These are phyloP conservation scores for Anarsia innoxiella DNA, from an alignment of 2,888 invertebrate genomes.

Conservation along the genomic window DNA sequence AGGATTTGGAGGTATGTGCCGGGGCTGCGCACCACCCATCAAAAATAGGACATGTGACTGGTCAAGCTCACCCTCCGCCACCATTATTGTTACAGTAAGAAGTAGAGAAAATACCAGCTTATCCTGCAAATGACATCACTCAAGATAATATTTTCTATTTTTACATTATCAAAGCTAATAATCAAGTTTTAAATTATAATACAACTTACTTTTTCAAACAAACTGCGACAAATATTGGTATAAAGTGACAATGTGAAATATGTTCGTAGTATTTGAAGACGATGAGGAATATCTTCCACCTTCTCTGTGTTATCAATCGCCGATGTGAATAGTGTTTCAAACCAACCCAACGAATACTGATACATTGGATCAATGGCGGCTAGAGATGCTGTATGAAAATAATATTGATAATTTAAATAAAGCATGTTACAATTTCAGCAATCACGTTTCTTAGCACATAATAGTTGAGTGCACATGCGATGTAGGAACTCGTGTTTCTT, in stretches of 20 bases:
- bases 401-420: background rate
- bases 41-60: constrained; percentile 88
- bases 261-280: constrained; percentile 83
- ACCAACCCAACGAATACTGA: constrained; percentile 96
- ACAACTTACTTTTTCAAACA: constrained; percentile 91
- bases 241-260: constrained; percentile 95
- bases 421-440: no score
- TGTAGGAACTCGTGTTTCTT: no score
- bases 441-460: no score
- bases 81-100: constrained; percentile 81
- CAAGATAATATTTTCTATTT: no score
- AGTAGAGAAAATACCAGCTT: constrained; percentile 91
- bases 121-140: constrained; percentile 83
- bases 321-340: constrained; percentile 89
- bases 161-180: background rate
- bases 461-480: no score
- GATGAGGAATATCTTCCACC: constrained; percentile 84
- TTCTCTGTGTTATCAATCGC: constrained; percentile 91
- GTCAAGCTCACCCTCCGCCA: constrained; percentile 76
- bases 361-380: constrained; percentile 98
- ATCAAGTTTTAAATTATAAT: background rate
- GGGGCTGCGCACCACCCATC: constrained; percentile 83
- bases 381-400: constrained; percentile 78
- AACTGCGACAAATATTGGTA: constrained; percentile 91
- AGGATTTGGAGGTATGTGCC: constrained; percentile 44